phyloP scores from a whole-genome alignment of 2,113 vertebrate genomes.

The Pitta sordida region DNA sequence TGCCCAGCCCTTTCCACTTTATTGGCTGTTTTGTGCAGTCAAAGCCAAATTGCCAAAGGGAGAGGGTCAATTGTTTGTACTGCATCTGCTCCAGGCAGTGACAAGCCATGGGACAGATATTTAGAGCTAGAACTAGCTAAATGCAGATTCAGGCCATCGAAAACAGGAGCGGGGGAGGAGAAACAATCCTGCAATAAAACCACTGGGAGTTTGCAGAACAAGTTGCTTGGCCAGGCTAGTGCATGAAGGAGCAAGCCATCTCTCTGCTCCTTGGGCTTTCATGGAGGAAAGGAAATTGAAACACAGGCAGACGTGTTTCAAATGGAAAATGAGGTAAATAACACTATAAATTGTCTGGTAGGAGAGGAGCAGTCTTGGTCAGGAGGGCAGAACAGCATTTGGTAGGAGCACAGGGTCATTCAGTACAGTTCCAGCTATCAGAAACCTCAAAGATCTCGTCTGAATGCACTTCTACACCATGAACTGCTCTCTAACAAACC shows the following conservation, averaged over 20 bases:
- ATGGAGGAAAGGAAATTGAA: not conserved
- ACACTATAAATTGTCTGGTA: rapidly evolving
- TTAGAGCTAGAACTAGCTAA: slow-evolving; percentile 26
- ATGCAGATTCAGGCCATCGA: not conserved
- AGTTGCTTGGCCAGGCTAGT: not conserved
- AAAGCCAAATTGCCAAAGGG: slow-evolving; percentile 27
- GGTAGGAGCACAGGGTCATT: not conserved
- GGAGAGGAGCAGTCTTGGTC: not conserved
- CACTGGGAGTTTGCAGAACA: not conserved
- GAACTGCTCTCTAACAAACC: not conserved
- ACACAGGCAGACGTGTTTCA: not conserved
- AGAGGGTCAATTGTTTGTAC: slow-evolving; percentile 5
- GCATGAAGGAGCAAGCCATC: not conserved
- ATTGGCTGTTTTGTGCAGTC: slow-evolving; percentile 34
- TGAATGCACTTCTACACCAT: not conserved
- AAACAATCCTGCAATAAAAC: not conserved
- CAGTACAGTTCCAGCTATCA: not conserved
- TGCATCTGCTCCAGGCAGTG: not conserved
- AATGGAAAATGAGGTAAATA: not conserved
- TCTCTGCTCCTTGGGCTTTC: not conserved
- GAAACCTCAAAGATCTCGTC: not conserved
- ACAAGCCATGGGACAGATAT: not conserved
- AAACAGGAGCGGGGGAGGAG: not conserved
- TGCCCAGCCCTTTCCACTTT: slow-evolving; percentile 24
- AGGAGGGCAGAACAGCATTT: not conserved